These are phyloP conservation scores for Oreotrochilus melanogaster DNA, from an alignment of 2,113 vertebrate genomes.

Conservation along the genomic window DNA sequence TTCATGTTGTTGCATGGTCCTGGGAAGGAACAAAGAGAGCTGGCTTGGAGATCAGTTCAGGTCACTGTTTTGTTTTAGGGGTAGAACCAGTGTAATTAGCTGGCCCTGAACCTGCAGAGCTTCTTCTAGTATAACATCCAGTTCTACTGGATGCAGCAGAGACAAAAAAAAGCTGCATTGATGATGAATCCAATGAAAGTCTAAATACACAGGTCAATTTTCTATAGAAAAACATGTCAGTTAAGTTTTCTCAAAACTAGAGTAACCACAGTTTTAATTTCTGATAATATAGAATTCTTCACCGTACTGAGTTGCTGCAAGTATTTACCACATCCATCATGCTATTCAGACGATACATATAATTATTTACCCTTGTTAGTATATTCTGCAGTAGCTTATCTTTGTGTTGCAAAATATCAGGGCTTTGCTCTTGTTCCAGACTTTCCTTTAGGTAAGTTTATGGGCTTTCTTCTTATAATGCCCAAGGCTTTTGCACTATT, in stretches of 20 bases:
- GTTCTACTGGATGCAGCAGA: no score
- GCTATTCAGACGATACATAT: background rate
- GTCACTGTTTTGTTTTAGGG: background rate
- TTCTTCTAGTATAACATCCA: background rate
- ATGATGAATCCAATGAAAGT: background rate
- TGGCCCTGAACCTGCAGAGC: background rate
- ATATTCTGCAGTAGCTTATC: constrained; percentile 26
- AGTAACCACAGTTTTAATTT: background rate
- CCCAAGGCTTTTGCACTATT: background rate
- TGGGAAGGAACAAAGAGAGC: background rate
- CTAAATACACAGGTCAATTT: background rate
- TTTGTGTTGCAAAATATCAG: constrained; percentile 24
- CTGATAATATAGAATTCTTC: background rate
- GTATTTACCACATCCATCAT: constrained; percentile 1
- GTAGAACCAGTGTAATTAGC: background rate
- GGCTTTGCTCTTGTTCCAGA: background rate
- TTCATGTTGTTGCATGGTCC: background rate
- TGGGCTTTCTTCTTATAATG: background rate
- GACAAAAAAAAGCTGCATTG: background rate
- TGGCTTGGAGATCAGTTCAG: background rate
- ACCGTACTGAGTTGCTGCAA: background rate
- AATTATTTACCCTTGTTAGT: constrained; percentile 19
- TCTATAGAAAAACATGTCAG: no score
- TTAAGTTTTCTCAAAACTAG: background rate
- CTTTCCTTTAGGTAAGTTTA: background rate